Base-by-base conservation (phyloP, 2,113 vertebrate species). In the Heteronetta atricapilla region DNA sequence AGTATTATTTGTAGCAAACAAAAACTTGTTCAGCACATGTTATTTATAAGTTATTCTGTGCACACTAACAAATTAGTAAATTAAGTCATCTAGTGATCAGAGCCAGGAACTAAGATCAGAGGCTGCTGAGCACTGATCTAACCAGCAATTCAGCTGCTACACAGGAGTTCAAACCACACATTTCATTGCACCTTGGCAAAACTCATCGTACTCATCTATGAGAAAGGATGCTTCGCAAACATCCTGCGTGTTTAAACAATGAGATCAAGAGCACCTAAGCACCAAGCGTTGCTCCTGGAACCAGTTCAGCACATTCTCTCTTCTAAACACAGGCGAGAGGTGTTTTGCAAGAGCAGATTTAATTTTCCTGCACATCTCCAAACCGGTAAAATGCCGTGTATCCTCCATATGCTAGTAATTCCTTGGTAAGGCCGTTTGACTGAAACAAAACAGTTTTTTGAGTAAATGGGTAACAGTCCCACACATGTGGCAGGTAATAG, bases 61-160 rank as follows among this genome's bases (percentile, higher is more conserved):
- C 48, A 88, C 0, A 3, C 63, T 85, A 91, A 82, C 78, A 77
- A 78, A 93, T 79, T 55, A 90, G 50, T 70, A 93, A 92, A 96
- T 95, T 86, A 94, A 94, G 74, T 78, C 29, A 76, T 95, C 86
- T 94, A 89, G 78, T 48, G 79, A 93, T 82, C 60, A 89, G 91
- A 95, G 87, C 75, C 82, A 93, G 82, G 75, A 97, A 89, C 59
- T 88, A 85, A 29, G 67, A 87, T 84, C 75, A 91, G 59, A 94
- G 40, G 26, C 70, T 82, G 63, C 40, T 73, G 78, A 89, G 72
- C 80, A 89, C 67, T 87, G 78, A 91, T 87, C 66, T 46, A 89
- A 95, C 85, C 85, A 94, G 55, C 31, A 89, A 85, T 91, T 91
- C 59, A 66, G 44, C 40, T 85, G 23, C 59, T 67, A 55, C 40